Evolutionary conservation across 1,140 invertebrate species (phyloP).

Genomic region (Dendrolimus kikuchii): DNA sequence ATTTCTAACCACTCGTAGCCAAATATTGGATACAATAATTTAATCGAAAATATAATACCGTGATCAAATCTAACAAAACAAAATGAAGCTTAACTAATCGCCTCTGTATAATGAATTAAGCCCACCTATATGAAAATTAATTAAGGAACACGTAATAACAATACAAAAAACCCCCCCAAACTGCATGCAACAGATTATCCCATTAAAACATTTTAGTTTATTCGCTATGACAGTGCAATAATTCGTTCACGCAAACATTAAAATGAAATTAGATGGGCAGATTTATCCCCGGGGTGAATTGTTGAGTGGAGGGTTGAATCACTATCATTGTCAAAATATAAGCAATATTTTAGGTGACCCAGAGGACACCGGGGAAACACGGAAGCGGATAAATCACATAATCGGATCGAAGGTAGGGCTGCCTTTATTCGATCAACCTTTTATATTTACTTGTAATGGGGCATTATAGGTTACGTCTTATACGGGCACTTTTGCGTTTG

Average conservation of each 20-base stretch:
- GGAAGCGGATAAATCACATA: conserved; percentile 50
- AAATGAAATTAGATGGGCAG: conserved; percentile 53
- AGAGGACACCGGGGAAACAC: conserved; percentile 27
- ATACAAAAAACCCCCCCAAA: conserved; percentile 43
- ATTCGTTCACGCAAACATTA: conserved; percentile 62
- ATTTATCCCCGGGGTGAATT: conserved; percentile 25
- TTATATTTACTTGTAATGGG: neutral
- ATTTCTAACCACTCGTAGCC: no score
- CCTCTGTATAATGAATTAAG: conserved; percentile 43
- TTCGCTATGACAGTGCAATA: conserved; percentile 58
- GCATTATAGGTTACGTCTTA: no score
- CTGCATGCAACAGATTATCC: conserved; percentile 54
- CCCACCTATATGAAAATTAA: conserved; percentile 42
- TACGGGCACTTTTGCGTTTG: no score
- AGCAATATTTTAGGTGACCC: conserved; percentile 39
- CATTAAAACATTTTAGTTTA: conserved; percentile 51
- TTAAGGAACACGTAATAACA: conserved; percentile 45
- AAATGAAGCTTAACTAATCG: conserved; percentile 39
- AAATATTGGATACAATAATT: no score
- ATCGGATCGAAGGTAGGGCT: conserved; percentile 35
- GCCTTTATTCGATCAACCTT: conserved; percentile 6
- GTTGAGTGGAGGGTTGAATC: conserved; percentile 29
- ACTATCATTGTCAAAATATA: conserved; percentile 52
- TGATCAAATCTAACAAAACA: conserved; percentile 29
- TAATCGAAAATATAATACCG: conserved; percentile 13